Evolutionary conservation across 2,113 vertebrate species (phyloP), one percentile per base, ranked within the genome.

Genomic region (Microcebus murinus): DNA sequence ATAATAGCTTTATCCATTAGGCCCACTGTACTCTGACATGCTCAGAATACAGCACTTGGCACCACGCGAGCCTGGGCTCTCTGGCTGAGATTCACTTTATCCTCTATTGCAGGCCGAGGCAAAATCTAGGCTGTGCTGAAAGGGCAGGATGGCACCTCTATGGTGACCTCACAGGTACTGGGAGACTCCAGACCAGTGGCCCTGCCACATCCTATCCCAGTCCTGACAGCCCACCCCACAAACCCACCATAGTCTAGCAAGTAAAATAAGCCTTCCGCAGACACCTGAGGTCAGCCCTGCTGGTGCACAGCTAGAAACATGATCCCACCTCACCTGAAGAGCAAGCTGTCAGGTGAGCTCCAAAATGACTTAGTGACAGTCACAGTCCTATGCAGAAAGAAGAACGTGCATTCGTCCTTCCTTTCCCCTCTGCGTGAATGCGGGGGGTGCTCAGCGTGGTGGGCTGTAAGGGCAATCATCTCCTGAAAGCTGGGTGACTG

Each of bases 1-100:
- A 59, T 91, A 94, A 92, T 15, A 39, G 42, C 93, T 59, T 45
- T 36, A 7, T 61, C 67, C 95, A 95, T 97, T 6, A 82, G 74
- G 70, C 86, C n/a, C 18, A 20, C 70, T 81, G 31, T 63, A 73
- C 96, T 50, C 50, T 39, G 61, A 88, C 0, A 4, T 13, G 65
- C 96, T 76, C 80, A 81, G 97, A 94, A 76, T 1, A 15, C 63
- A 73, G 17, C 0, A 0, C 50, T 95, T 65, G 90, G 87, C 45
- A 0, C 1, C 0, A 84, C 77, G 94, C 27, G 42, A 71, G 68
- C 18, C 91, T 8, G 11, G 13, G 36, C 10, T n/a, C 39, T 48
- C 61, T 13, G 83, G 29, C 83, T 25, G 42, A 71, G 68, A 80
- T 48, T 89, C 31, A 61, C 8, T 90, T 77, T 57, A 34, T 34